These are phyloP conservation scores for Chymomyza procnemis DNA, from an alignment of 2,888 invertebrate species.

Conservation along the genomic window DNA sequence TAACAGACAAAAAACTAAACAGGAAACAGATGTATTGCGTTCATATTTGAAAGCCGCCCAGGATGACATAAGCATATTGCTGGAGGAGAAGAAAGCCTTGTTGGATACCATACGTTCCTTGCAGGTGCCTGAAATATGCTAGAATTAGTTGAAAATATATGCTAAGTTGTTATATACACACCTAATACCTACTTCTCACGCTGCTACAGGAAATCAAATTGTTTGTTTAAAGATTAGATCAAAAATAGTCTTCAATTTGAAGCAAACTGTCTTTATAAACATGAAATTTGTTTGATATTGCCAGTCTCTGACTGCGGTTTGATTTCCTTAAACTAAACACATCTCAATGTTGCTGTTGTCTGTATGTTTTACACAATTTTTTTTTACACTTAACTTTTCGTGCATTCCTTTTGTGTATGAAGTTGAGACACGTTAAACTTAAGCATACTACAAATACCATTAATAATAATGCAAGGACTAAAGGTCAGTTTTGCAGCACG, in stretches of 20 bases:
- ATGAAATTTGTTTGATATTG: too few species aligned
- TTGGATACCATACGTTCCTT: slow-evolving; percentile 85
- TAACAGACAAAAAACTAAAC: slow-evolving; percentile 77
- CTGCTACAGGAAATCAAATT: slow-evolving; percentile 2
- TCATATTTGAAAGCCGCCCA: slow-evolving; percentile 84
- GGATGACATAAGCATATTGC: slow-evolving; percentile 84
- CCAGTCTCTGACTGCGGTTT: not conserved
- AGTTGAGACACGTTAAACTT: slow-evolving; percentile 66
- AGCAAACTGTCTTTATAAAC: too few species aligned
- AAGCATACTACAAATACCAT: slow-evolving; percentile 52
- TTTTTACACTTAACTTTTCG: slow-evolving; percentile 21
- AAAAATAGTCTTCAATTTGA: too few species aligned
- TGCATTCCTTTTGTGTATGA: slow-evolving; percentile 50
- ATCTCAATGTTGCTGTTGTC: slow-evolving; percentile 43
- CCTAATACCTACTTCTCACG: not conserved
- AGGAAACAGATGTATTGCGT: slow-evolving; percentile 82
- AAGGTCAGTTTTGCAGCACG: slow-evolving; percentile 71
- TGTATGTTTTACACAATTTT: slow-evolving; percentile 31
- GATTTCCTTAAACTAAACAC: slow-evolving; percentile 39
- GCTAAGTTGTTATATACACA: not conserved
- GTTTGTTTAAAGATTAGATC: not conserved
- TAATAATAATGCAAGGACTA: slow-evolving; percentile 73
- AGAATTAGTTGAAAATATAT: not conserved
- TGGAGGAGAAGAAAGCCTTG: slow-evolving; percentile 87
- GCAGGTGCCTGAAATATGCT: slow-evolving; percentile 79